These are phyloP conservation scores for Probaryconus sp. DNA, from an alignment of 1,140 invertebrate species.

Conservation along the genomic window DNA sequence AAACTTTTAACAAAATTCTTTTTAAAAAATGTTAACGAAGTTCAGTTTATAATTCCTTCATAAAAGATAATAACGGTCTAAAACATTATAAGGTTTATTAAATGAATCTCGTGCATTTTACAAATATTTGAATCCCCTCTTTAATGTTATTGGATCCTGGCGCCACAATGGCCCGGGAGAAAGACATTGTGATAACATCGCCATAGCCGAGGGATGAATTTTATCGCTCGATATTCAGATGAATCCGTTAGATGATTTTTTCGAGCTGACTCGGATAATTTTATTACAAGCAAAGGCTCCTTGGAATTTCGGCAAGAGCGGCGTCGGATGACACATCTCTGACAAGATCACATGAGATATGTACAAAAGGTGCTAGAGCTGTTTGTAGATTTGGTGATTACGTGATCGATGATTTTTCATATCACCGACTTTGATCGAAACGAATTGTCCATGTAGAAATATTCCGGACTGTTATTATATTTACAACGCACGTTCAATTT, in stretches of 20 bases:
- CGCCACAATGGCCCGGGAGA: slow-evolving; percentile 65
- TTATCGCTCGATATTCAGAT: slow-evolving; percentile 77
- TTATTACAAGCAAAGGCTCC: slow-evolving; percentile 66
- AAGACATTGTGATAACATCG: slow-evolving; percentile 70
- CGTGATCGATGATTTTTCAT: slow-evolving; percentile 63
- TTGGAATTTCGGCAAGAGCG: slow-evolving; percentile 58
- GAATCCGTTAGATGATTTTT: slow-evolving; percentile 75
- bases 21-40: too few relatives aligned
- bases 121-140: slow-evolving; percentile 10
- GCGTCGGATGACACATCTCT: slow-evolving; percentile 70
- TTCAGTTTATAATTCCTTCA: too few relatives aligned
- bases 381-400: slow-evolving; percentile 60
- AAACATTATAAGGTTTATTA: slow-evolving; percentile 25
- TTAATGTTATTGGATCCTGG: slow-evolving; percentile 58
- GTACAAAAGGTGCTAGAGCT: slow-evolving; percentile 50
- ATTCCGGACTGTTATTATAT: slow-evolving; percentile 1
- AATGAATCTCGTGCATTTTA: slow-evolving; percentile 41
- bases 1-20: too few relatives aligned
- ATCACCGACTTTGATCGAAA: slow-evolving; percentile 52
- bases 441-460: slow-evolving; percentile 26
- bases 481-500: background rate
- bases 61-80: too few relatives aligned
- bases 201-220: slow-evolving; percentile 64
- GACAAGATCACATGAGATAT: slow-evolving; percentile 69
- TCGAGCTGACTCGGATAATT: slow-evolving; percentile 68